These are phyloP conservation scores for Orchestes rusci DNA, from an alignment of 2,888 invertebrate species.

Conservation along the genomic window DNA sequence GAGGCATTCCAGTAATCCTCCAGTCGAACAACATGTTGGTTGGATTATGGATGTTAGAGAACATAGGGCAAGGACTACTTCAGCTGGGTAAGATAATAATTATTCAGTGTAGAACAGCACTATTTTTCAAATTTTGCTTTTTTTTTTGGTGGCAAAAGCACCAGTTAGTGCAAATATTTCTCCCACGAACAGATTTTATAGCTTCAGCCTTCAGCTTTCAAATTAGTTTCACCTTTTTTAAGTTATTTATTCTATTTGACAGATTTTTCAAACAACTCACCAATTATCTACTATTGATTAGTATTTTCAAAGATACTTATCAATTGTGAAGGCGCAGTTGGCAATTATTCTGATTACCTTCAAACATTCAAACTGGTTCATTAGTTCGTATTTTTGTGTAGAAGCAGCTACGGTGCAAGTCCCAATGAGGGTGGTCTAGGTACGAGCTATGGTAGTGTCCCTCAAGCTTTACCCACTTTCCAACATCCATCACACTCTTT, in stretches of 20 bases:
- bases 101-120: too few species aligned
- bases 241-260: not conserved
- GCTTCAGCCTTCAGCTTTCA: too few species aligned
- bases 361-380: too few species aligned
- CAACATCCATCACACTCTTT: slow-evolving; percentile 95
- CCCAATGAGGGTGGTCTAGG: slow-evolving; percentile 59
- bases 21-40: slow-evolving; percentile 90
- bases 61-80: slow-evolving; percentile 71
- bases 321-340: too few species aligned
- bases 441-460: slow-evolving; percentile 68
- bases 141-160: too few species aligned
- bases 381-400: slow-evolving; percentile 40
- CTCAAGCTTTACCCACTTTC: slow-evolving; percentile 80
- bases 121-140: too few species aligned
- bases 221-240: not conserved
- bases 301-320: too few species aligned
- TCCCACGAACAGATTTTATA: too few species aligned
- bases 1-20: slow-evolving; percentile 87
- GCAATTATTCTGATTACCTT: too few species aligned
- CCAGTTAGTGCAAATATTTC: not conserved
- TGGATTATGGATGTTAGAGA: slow-evolving; percentile 95
- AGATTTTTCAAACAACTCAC: too few species aligned
- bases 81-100: slow-evolving; percentile 67
- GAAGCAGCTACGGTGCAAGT: slow-evolving; percentile 73
- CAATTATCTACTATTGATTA: too few species aligned